Evolutionary conservation across 23 tunicate species (phyloP).

Genomic region (Botrylloides violaceus): DNA sequence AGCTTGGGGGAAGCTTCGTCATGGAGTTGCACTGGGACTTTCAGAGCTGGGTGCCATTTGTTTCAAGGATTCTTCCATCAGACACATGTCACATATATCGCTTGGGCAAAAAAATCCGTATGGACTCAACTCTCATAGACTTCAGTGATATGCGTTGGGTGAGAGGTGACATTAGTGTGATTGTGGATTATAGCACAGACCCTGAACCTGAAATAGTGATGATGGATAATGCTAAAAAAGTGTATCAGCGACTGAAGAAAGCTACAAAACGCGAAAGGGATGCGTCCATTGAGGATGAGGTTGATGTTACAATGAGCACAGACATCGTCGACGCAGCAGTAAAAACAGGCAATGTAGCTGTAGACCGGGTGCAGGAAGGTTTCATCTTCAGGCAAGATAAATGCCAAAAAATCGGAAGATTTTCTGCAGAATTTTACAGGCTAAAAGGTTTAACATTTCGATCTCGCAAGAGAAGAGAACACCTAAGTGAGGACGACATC

Average conservation of each 20-base stretch:
- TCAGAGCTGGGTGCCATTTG: conserved; percentile 91
- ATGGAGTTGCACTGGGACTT: conserved; percentile 83
- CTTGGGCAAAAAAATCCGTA: conserved; percentile 42
- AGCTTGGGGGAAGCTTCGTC: conserved; percentile 62
- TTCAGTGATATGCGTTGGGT: conserved; percentile 76
- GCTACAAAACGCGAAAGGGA: conserved; percentile 31
- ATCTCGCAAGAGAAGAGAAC: conserved; percentile 71
- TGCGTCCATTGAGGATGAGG: conserved; percentile 65
- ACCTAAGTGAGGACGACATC: conserved; percentile 73
- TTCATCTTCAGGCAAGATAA: conserved; percentile 69
- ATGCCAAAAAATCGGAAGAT: conserved; percentile 54
- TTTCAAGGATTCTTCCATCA: conserved; percentile 76
- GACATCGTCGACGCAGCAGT: conserved; percentile 73
- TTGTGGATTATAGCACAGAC: conserved; percentile 46
- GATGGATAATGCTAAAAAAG: conserved; percentile 66
- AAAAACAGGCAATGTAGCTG: conserved; percentile 30
- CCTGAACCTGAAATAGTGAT: conserved; percentile 49
- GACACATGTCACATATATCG: conserved; percentile 66
- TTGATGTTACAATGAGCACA: conserved; percentile 62
- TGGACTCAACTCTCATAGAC: conserved; percentile 89
- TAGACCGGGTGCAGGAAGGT: conserved; percentile 51
- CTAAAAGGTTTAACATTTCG: conserved; percentile 33
- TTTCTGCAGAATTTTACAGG: conserved; percentile 67
- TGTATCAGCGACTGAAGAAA: conserved; percentile 43
- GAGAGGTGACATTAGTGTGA: conserved; percentile 58